Base-by-base conservation (phyloP, 2,888 invertebrate species). In the Coecobrya sp. region DNA sequence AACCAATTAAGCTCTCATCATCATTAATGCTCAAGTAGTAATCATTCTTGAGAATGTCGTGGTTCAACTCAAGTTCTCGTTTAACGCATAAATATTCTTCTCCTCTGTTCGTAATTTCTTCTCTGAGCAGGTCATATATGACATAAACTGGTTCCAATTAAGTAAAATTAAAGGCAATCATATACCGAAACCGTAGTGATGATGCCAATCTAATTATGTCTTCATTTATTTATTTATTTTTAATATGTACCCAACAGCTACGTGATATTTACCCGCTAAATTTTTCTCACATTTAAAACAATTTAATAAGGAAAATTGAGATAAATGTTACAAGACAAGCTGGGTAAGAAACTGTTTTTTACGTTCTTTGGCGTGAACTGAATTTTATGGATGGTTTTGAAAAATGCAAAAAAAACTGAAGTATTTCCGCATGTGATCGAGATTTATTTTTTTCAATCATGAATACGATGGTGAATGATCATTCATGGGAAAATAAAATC, bases 1-100 rank as follows among this genome's bases (percentile, higher is more conserved):
- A 27, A 79, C 52, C 79, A 79, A 79, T 79, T 79, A 55, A 79
- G 79, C 30, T 52, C 79, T 79, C 49, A 79, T 79, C 49, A 79
- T 79, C 52, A 79, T 79, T 49, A 73, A 73, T 73, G 45, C 19
- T 45, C 42, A 79, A 25, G 52, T 79, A 16, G 49, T 52, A 79
- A 55, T 42, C 45, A 42, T 22, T 76, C 49, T 22, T 76, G 76
- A 76, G 22, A 45, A 76, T 42, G 42, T 45, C 76, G 49, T 76
- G 76, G 76, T 45, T 49, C 76, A 49, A 76, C 76, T 49, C 76
- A 42, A n/a, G 45, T 76, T 76, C 19, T 45, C 27, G 11, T 42
- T 45, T 45, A 42, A 22, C 22, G 19, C 22, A 45, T 76, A 45
- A 22, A 76, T 45, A 49, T 42, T 42, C 19, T 30, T 59, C 59